Base-by-base conservation (phyloP, 2,888 invertebrate species). In the Chirona hameri region DNA sequence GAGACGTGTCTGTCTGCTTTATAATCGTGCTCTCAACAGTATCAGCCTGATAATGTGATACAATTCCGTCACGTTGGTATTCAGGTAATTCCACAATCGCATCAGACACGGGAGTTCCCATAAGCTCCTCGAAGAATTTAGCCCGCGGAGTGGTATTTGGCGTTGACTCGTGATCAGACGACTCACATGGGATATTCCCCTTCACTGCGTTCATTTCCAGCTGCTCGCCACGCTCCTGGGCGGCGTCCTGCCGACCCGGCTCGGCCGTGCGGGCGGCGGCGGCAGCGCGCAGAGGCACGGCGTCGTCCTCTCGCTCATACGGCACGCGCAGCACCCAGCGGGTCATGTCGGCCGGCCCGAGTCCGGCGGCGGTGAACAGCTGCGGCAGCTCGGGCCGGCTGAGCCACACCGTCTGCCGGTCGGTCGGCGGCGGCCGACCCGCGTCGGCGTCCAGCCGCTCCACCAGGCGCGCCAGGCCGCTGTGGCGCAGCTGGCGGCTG, bases 311-410 rank as follows among this genome's bases (percentile, higher is more conserved):
- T 2, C 9, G 76, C 76, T 46, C 76, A 5, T 24, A 9, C 39
- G 76, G 76, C 76, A 24, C 31, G 39, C 39, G 10, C 46, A 76
- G 76, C 46, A 76, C 14, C 76, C 76, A 76, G 46, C 76, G 76
- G 31, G 39, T 76, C 76, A 76, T 76, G 18, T 76, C 76, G 24
- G 39, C 76, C 46, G 76, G 76, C 9, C 76, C 76, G 46, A 76
- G 21, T 5, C 76, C 76, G 46, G 76, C 76, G 76, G 39, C 39
- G 46, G 39, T 10, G 39, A 76, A 76, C 24, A 76, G 76, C 39
- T 27, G 39, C 46, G 76, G 46, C 76, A 76, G 76, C 46, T 76
- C 76, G 7, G 76, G 76, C 24, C 27, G 39, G 1, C 39, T 76
- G 0, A 76, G 46, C 76, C 76, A 76, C 10, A 18, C 10, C 7